Evolutionary conservation across 2,113 vertebrate species (phyloP).

Genomic region (Verasper variegatus): DNA sequence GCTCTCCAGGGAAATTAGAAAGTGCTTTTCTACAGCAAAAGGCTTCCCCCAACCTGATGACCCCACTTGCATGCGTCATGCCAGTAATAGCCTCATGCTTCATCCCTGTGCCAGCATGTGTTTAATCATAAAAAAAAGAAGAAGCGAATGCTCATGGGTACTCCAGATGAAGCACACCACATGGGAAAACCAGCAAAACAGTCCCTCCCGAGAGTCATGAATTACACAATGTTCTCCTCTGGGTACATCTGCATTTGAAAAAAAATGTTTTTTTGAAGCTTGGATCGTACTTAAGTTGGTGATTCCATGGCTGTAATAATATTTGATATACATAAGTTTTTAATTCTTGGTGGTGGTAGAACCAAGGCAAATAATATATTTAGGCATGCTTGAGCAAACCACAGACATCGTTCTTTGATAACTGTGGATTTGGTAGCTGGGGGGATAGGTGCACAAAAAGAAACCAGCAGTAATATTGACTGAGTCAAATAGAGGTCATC

Average conservation of each 20-base stretch:
- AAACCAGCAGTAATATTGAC: constrained; percentile 13
- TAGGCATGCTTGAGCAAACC: not conserved
- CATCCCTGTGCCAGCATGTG: constrained; percentile 30
- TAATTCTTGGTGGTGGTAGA: not conserved
- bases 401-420: not conserved
- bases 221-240: constrained; percentile 42
- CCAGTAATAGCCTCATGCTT: constrained; percentile 16
- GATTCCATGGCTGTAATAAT: not conserved
- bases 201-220: constrained; percentile 46
- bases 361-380: constrained; percentile 4
- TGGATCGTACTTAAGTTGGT: not conserved
- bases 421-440: constrained; percentile 20
- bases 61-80: constrained; percentile 12
- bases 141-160: constrained; percentile 19
- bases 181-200: constrained; percentile 67
- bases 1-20: constrained; percentile 18
- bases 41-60: constrained; percentile 42
- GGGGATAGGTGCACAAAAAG: not conserved
- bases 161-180: constrained; percentile 43
- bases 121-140: constrained; percentile 16
- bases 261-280: not conserved
- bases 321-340: not conserved
- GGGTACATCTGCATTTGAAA: constrained; percentile 20
- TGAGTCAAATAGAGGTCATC: constrained; percentile 35
- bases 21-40: constrained; percentile 28